Conservation (phyloP, 2,113 vertebrate genomes). For the Hemibagrus wyckioides region DNA sequence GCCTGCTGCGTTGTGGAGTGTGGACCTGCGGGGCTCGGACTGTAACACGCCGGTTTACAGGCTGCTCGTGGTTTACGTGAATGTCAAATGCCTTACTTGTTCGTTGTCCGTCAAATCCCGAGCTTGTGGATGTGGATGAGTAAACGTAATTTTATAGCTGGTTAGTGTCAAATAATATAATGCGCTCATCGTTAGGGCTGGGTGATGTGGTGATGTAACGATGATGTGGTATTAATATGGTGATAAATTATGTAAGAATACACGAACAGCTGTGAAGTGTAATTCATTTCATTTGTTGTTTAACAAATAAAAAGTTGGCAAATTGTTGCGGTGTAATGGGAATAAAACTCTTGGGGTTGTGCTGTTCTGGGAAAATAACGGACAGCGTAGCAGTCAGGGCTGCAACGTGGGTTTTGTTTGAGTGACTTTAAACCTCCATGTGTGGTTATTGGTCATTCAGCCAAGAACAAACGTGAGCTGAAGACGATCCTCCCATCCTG, state of each 20-base stretch:
- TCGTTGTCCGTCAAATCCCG: not conserved
- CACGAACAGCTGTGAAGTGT: not conserved
- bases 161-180: not conserved
- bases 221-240: not conserved
- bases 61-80: not conserved
- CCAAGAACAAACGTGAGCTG: not conserved
- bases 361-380: not conserved
- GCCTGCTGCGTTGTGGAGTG: conserved; percentile 57
- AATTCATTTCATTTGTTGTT: no score
- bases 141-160: not conserved
- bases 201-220: not conserved
- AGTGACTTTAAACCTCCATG: not conserved
- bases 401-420: not conserved
- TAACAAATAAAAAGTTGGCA: no score
- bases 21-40: conserved; percentile 34
- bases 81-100: not conserved
- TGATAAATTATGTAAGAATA: not conserved
- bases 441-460: conserved; percentile 17
- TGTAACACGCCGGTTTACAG: not conserved
- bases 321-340: not conserved
- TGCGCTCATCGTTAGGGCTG: not conserved
- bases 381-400: not conserved
- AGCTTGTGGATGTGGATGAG: not conserved
- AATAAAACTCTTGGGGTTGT: not conserved
- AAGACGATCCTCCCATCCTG: not conserved